Evolutionary conservation across 2,888 invertebrate species (phyloP).

Genomic region (Strigamia maritima): DNA sequence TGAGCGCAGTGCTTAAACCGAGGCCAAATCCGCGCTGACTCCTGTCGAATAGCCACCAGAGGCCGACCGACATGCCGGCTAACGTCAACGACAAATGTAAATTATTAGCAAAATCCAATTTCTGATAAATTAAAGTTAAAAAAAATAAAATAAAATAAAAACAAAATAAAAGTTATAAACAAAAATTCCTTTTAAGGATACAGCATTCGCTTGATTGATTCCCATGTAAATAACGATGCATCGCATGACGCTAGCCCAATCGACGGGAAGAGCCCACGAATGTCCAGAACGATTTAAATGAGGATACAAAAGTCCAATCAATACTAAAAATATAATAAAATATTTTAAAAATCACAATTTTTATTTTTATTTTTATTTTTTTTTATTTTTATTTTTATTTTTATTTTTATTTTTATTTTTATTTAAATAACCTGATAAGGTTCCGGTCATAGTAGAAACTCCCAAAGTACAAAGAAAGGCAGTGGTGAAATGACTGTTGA

Average conservation of each 20-base stretch:
- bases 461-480: neutral
- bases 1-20: conserved; percentile 52
- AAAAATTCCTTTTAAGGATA: conserved; percentile 45
- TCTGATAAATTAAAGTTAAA: conserved; percentile 47
- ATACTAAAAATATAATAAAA: conserved; percentile 47
- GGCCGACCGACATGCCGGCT: conserved; percentile 53
- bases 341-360: neutral
- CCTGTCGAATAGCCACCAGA: conserved; percentile 56
- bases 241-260: conserved; percentile 56
- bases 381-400: neutral
- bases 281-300: conserved; percentile 52
- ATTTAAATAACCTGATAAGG: neutral
- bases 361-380: neutral
- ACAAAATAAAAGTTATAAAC: neutral
- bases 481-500: conserved; percentile 45
- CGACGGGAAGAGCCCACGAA: conserved; percentile 49
- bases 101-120: conserved; percentile 55
- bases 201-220: conserved; percentile 56
- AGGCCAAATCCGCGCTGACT: conserved; percentile 54
- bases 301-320: conserved; percentile 53
- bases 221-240: conserved; percentile 55
- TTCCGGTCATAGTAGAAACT: neutral
- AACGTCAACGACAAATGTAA: conserved; percentile 53
- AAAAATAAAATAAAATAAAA: neutral
- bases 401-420: neutral